Conservation (phyloP, 2,113 vertebrate genomes). For the Passerina amoena region DNA sequence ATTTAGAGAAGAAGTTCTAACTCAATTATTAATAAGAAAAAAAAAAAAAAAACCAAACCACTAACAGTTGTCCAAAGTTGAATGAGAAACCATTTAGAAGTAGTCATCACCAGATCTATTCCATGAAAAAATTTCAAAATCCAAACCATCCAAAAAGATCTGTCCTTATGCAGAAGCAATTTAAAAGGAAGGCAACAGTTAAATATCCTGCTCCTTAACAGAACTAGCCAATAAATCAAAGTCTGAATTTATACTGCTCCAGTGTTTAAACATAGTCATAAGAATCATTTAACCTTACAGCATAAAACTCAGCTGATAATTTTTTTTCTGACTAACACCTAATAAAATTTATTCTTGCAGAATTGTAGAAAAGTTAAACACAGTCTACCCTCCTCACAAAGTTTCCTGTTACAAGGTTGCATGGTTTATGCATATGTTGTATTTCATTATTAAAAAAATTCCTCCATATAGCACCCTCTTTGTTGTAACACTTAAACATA, state of each 20-base stretch:
- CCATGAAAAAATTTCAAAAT: conserved; percentile 27
- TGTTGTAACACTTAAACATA: conserved; percentile 65
- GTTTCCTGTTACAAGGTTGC: conserved; percentile 75
- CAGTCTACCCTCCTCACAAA: conserved; percentile 68
- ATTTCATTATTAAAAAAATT: conserved; percentile 70
- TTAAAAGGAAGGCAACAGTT: conserved; percentile 62
- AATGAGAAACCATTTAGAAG: conserved; percentile 33
- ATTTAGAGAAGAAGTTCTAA: conserved; percentile 31
- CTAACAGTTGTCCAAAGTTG: conserved; percentile 22
- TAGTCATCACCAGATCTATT: not conserved
- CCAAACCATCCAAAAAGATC: conserved; percentile 37
- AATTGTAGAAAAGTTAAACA: conserved; percentile 77
- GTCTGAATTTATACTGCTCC: conserved; percentile 50
- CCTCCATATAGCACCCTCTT: conserved; percentile 71
- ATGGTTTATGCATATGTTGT: conserved; percentile 72
- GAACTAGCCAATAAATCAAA: conserved; percentile 62
- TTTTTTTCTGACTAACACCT: conserved; percentile 78
- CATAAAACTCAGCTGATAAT: conserved; percentile 77
- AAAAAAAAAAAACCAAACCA: not conserved
- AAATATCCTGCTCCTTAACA: conserved; percentile 54
- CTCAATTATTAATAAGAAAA: not conserved
- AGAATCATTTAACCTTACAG: conserved; percentile 73
- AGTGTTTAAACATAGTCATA: conserved; percentile 59
- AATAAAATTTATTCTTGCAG: conserved; percentile 78
- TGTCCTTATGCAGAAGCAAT: not conserved